Evolutionary conservation across 2,888 invertebrate species (phyloP), one percentile per base, ranked within the genome.

Genomic region (Carabus problematicus): DNA sequence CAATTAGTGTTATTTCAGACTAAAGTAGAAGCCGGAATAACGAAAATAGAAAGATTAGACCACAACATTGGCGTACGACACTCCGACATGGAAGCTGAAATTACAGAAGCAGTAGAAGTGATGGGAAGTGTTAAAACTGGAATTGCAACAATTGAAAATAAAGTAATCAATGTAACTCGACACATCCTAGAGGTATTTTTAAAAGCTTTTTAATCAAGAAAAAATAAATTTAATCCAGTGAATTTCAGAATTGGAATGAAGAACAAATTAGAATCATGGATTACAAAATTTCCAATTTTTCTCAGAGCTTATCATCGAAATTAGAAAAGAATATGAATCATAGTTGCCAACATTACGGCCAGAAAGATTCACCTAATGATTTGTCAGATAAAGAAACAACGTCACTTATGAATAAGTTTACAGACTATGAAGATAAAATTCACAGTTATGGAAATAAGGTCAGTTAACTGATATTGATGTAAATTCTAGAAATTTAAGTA

Each of bases 71-170:
- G 75, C 12, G 77, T 76, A 52, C 75, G 79, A 68, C 78, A 79
- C 71, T 76, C 78, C 9, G 79, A 81, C 62, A 77, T 79, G 41
- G 81, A 81, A 72, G 75, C 75, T 1, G 81, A 81, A 73, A 69
- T 82, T 41, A 76, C 78, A 0, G 80, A 81, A 47, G 76, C 77
- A 1, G 73, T 78, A 11, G 74, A 77, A n/a, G 76, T 76, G 12
- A 74, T 82, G n/a, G 81, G 82, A 49, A 80, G 81, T 68, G 72
- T 81, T 8, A 81, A 80, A 75, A 75, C 72, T 18, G 74, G 74
- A 9, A 72, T 75, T 61, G 70, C 64, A 9, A 71, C 45, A n/a
- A 74, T 76, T 41, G 79, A 79, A 70, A 74, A 75, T 67, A 78
- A 75, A 72, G 68, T 77, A 12, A 58, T 74, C 8, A 79, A 79